Base-by-base conservation (phyloP, 2,113 vertebrate species). In the Pongo abelii region DNA sequence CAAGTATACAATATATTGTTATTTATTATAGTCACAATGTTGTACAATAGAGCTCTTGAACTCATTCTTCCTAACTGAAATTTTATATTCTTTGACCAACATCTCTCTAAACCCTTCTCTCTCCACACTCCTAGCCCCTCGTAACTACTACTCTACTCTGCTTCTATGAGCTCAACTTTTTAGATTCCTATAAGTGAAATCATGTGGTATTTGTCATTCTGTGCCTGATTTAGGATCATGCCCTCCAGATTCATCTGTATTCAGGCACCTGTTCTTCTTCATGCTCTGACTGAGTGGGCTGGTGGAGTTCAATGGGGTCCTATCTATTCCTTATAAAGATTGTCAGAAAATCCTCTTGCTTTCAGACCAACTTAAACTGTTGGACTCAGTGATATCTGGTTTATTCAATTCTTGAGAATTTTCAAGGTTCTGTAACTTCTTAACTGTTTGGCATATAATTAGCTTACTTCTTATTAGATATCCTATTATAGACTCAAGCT, bases 381-480 rank as follows among this genome's bases (percentile, higher is more conserved):
- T 94, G 55, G 30, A 77, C 20, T 81, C 17, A 43, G 46, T 69
- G 38, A 96, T 61, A 48, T 11, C 90, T 96, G 57, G 55, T 80
- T 85, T 93, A 84, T 84, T 48, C 64, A 88, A 5, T 87, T 84
- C 70, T 94, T 84, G 67, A 84, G 43, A 70, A 95, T 74, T 81
- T n/a, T n/a, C 64, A 93, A 75, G 30, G 3, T 80, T 94, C 94
- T 93, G 25, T 77, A 84, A 91, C 55, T 95, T 89, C 69, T 12
- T 70, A 88, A 91, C 30, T 38, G 59, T 94, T 84, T 80, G 89
- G 91, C 40, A 80, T 46, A 67, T 50, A 93, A 88, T 93, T 91
- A 91, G 55, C 61, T 69, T 96, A n/a, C n/a, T 91, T 75, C 35
- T 96, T 93, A 85, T 38, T 93, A 72, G 25, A 38, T 91, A 81